These are phyloP conservation scores for Fragum fragum DNA, from an alignment of 2,888 invertebrate species.

Conservation along the genomic window DNA sequence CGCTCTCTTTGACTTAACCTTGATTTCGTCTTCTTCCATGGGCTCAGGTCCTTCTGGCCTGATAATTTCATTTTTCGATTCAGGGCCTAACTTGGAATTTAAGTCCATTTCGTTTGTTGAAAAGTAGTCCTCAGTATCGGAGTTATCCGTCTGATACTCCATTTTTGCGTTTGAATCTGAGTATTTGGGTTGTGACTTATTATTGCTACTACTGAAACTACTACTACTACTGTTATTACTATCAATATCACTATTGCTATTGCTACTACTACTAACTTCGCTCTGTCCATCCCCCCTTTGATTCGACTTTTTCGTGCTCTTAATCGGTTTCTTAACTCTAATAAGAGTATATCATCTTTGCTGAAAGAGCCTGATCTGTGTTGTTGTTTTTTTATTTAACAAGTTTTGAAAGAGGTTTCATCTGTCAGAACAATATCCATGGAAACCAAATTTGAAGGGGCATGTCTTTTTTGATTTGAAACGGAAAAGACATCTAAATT, in stretches of 20 bases:
- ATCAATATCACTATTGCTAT: no score
- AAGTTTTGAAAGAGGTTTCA: no score
- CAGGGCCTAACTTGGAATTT: no score
- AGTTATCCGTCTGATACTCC: neutral
- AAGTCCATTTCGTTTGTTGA: no score
- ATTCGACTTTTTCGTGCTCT: neutral
- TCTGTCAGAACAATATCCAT: no score
- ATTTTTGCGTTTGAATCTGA: neutral
- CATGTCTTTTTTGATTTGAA: no score
- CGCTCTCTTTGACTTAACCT: neutral
- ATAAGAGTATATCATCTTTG: constrained; percentile 5
- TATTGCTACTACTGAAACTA: neutral
- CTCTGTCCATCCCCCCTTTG: neutral
- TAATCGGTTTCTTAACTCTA: neutral
- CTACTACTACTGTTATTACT: neutral
- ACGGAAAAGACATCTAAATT: no score
- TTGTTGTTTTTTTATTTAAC: no score
- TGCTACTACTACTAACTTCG: neutral
- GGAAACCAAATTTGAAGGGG: no score
- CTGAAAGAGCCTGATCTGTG: constrained; percentile 9
- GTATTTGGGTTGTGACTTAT: neutral
- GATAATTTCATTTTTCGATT: no score
- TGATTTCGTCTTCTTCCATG: no score
- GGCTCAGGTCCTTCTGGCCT: no score
- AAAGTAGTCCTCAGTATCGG: constrained; percentile 1